Base-by-base conservation (phyloP, 2,888 invertebrate genomes). In the Drosophila demipolita region DNA sequence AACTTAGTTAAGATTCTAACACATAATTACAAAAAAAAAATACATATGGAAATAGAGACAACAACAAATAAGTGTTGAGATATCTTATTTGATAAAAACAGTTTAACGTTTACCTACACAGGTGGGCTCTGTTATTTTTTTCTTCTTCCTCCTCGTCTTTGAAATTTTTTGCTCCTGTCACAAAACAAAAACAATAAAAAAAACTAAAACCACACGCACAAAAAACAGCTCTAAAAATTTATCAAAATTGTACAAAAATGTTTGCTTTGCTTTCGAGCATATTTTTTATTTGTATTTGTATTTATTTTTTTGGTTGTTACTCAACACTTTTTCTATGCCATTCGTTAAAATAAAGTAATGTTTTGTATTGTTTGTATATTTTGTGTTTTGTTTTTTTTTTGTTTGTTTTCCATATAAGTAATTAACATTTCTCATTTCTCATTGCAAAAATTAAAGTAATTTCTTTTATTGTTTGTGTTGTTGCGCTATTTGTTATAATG, bases 261-360 rank as follows among this genome's bases (percentile, higher is more conserved):
- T 61, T 71, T 55, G 29, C 35, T 40, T 54, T 53, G 48, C 53
- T 54, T 66, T 71, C 45, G 63, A 66, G 54, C 66, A 42, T 48
- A 53, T 52, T 48, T 33, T 49, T 33, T 35, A 40, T 68, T 61
- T 36, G 36, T 64, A 66, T 54, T 69, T 55, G 52, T 20, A 38
- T 61, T 52, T 26, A 20, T 54, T 53, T 29, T 55, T 26, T 53
- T 45, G 66, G 66, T 52, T 66, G 52, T 71, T 69, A 62, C 59
- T 73, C 75, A 78, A 74, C 66, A 64, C 73, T 59, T 52, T 26
- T 33, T 38, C 42, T 50, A 42, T 61, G 57, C 42, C 58, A 54
- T 69, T 70, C 40, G 45, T 75, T 68, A 81, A 89, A 90, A 90
- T 90, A 89, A 89, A 89, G 89, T 89, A 90, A 90, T 80, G 70